Evolutionary conservation across 2,888 invertebrate genomes (phyloP).

Genomic region (Strigamia maritima): DNA sequence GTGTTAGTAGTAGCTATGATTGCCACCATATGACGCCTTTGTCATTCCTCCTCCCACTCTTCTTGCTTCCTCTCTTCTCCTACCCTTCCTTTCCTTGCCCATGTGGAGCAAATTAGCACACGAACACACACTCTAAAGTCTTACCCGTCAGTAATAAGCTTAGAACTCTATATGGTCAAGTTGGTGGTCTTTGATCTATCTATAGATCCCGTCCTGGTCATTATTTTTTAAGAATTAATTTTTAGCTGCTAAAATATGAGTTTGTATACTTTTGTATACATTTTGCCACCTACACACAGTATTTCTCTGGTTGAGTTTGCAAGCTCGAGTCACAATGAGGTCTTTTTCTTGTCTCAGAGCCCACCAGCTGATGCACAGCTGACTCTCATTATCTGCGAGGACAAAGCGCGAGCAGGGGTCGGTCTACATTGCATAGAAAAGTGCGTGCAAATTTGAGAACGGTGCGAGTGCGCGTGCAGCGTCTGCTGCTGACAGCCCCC

Average conservation of each 20-base stretch:
- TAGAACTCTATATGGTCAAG: background rate
- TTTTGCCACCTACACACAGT: background rate
- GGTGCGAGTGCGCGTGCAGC: conserved; percentile 32
- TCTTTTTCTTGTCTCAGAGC: conserved; percentile 8
- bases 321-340: conserved; percentile 13
- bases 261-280: background rate
- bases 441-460: conserved; percentile 34
- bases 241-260: background rate
- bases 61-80: background rate
- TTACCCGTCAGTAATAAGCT: background rate
- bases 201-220: too few relatives aligned
- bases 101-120: conserved; percentile 21
- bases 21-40: conserved; percentile 30
- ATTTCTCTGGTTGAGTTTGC: background rate
- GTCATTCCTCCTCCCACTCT: conserved; percentile 22
- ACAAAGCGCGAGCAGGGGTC: conserved; percentile 37
- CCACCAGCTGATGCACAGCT: conserved; percentile 43
- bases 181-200: background rate
- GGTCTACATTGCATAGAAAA: conserved; percentile 32
- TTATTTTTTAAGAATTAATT: background rate
- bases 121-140: conserved; percentile 3
- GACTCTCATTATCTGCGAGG: conserved; percentile 41
- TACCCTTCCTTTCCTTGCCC: conserved; percentile 9
- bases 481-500: conserved; percentile 32
- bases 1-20: conserved; percentile 31